A percentile compares a stretch with the other conserved stretches of the same genome.
Conservation (phyloP, 2,797 vertebrate species). For the Falco naumanni region DNA sequence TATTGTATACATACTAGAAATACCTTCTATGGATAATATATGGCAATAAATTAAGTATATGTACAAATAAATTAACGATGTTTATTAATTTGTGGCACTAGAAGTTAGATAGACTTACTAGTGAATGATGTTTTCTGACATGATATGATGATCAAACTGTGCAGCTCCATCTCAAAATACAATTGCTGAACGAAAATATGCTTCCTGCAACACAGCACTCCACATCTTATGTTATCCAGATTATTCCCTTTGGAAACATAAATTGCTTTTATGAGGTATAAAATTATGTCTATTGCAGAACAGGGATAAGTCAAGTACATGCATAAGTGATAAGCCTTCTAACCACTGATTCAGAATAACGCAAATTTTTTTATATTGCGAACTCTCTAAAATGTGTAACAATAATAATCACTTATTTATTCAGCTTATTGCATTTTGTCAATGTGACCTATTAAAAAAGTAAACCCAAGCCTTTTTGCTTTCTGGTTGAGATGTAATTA, state of each 20-base stretch:
- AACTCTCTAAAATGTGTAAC: slow-evolving; percentile 71
- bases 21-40: slow-evolving; percentile 59
- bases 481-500: slow-evolving; percentile 50
- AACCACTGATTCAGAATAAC: slow-evolving; percentile 80
- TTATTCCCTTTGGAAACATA: slow-evolving; percentile 88
- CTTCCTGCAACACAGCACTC: slow-evolving; percentile 79
- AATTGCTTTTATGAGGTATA: slow-evolving; percentile 87
- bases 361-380: slow-evolving; percentile 62
- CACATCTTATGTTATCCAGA: slow-evolving; percentile 82
- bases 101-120: slow-evolving; percentile 76
- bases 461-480: slow-evolving; percentile 24
- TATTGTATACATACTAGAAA: slow-evolving; percentile 47
- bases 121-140: slow-evolving; percentile 77
- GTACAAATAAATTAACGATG: slow-evolving; percentile 73
- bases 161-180: slow-evolving; percentile 77
- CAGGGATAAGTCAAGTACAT: slow-evolving; percentile 84
- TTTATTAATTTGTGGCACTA: slow-evolving; percentile 77
- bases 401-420: slow-evolving; percentile 53
- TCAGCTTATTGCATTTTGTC: slow-evolving; percentile 33
- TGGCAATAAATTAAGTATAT: slow-evolving; percentile 65
- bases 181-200: slow-evolving; percentile 83
- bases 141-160: slow-evolving; percentile 79
- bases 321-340: slow-evolving; percentile 83
- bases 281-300: slow-evolving; percentile 86
- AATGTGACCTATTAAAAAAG: slow-evolving; percentile 49